Conservation (phyloP, 2,888 invertebrate species). For the Pyralis farinalis region DNA sequence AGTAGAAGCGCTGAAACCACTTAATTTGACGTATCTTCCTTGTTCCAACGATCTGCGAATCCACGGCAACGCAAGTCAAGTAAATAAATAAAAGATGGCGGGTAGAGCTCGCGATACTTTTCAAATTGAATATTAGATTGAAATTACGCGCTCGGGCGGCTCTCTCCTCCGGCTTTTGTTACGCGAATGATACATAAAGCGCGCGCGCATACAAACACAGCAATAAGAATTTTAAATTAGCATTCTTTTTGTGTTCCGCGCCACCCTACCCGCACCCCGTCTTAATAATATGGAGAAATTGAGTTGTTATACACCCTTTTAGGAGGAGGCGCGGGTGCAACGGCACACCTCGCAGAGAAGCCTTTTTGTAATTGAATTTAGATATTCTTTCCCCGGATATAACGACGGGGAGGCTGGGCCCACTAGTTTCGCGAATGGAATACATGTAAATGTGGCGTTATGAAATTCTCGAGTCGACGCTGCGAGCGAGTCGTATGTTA, state of each 20-base stretch:
- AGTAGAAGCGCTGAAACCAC: conserved; percentile 22
- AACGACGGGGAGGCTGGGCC: conserved; percentile 57
- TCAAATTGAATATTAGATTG: conserved; percentile 80
- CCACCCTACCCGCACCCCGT: conserved; percentile 65
- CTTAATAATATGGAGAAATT: conserved; percentile 80
- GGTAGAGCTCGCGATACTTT: conserved; percentile 62
- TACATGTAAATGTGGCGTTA: conserved; percentile 60
- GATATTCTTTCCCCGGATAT: conserved; percentile 74
- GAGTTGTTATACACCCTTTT: conserved; percentile 79
- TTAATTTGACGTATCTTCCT: conserved; percentile 26
- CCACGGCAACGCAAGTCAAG: conserved; percentile 50
- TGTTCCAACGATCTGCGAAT: conserved; percentile 45
- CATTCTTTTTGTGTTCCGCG: conserved; percentile 75
- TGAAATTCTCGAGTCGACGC: conserved; percentile 58
- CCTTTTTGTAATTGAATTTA: conserved; percentile 81
- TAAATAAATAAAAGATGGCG: conserved; percentile 71
- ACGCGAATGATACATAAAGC: conserved; percentile 74
- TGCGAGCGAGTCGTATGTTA: conserved; percentile 43
- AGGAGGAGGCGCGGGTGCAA: conserved; percentile 74
- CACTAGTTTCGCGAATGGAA: conserved; percentile 59
- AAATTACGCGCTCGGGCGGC: conserved; percentile 75
- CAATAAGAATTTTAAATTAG: conserved; percentile 80
- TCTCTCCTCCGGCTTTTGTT: conserved; percentile 71
- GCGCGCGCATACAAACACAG: conserved; percentile 76
- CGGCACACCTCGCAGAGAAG: conserved; percentile 69